phyloP scores from a whole-genome alignment of 2,797 vertebrate species.

The Prunella strophiata region DNA sequence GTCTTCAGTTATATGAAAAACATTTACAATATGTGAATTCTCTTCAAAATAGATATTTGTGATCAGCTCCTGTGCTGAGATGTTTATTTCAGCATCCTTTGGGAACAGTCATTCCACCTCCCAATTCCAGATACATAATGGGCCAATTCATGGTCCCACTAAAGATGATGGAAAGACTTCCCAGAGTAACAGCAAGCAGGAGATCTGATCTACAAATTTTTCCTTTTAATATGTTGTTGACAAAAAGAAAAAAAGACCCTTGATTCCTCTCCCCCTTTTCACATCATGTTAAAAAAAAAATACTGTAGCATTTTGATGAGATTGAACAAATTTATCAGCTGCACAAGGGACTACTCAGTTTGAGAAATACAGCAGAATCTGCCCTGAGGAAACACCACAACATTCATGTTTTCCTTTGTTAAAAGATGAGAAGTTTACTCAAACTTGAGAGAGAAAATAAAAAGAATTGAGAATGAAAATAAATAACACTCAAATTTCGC shows the following conservation, averaged over 20 bases:
- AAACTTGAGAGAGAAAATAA: neutral
- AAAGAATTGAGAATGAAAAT: neutral
- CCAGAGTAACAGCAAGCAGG: neutral
- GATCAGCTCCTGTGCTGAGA: neutral
- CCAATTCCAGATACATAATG: neutral
- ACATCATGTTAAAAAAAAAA: neutral
- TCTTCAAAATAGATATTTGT: neutral
- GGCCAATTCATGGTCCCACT: neutral
- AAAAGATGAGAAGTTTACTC: neutral
- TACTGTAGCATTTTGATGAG: neutral
- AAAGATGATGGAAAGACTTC: neutral
- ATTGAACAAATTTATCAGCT: neutral
- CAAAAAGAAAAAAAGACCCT: neutral
- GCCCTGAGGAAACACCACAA: neutral
- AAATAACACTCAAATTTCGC: neutral
- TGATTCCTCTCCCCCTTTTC: constrained; percentile 45
- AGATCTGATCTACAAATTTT: neutral
- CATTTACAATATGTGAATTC: neutral
- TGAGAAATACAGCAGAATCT: neutral
- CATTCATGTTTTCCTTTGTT: neutral
- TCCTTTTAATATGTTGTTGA: neutral
- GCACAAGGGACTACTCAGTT: neutral
- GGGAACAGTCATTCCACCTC: neutral
- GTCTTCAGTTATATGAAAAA: neutral
- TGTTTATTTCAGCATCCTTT: neutral